Evolutionary conservation across 2,797 vertebrate species (phyloP).

Genomic region (Octomys mimax): DNA sequence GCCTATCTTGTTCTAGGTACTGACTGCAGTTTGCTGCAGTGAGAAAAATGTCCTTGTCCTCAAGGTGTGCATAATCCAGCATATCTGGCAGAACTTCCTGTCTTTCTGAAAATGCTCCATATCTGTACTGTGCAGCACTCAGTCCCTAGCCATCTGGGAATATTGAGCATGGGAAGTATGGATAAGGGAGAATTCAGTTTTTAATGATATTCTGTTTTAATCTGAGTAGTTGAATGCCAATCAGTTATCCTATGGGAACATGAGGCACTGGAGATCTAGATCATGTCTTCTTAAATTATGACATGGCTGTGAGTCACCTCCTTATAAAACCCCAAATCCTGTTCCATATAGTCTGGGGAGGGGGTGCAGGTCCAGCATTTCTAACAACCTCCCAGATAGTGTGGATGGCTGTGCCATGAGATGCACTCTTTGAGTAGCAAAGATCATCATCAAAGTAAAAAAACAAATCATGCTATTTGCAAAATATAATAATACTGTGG

Average conservation of each 20-base stretch:
- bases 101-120: not conserved
- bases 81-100: not conserved
- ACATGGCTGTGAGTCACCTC: not conserved
- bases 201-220: conserved; percentile 38
- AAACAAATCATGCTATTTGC: not conserved
- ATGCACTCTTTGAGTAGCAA: not conserved
- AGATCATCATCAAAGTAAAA: not conserved
- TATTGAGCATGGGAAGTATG: not conserved
- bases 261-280: not conserved
- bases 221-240: not conserved
- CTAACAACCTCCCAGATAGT: not conserved
- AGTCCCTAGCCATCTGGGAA: not conserved
- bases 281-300: not conserved
- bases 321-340: not conserved
- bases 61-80: not conserved
- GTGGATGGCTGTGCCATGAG: not conserved
- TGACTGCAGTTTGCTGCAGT: not conserved
- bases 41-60: not conserved
- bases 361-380: not conserved
- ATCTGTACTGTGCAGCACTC: not conserved
- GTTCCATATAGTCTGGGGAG: not conserved
- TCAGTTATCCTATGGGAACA: not conserved
- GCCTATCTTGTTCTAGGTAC: not conserved
- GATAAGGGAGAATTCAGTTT: not conserved
- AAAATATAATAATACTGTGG: not conserved